These are phyloP conservation scores for Apodemus sylvaticus DNA, from an alignment of 2,113 vertebrate species.

Conservation along the genomic window DNA sequence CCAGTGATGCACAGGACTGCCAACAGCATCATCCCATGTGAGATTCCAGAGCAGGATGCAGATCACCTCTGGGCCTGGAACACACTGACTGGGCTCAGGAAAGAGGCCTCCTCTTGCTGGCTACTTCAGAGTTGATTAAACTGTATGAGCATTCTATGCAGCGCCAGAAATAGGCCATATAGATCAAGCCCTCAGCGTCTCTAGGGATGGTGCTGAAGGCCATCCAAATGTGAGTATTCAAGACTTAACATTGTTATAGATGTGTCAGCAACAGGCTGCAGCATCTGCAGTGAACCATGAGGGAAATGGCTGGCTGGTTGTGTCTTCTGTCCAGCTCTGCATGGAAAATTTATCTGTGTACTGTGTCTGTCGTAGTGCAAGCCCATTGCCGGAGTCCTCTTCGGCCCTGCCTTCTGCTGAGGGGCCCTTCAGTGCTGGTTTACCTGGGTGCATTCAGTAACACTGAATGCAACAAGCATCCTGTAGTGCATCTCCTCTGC, in stretches of 20 bases:
- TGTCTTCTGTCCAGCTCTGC: fast-evolving
- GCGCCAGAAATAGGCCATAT: neutral
- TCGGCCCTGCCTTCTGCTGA: too few relatives aligned
- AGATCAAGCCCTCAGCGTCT: too few relatives aligned
- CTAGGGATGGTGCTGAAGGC: neutral
- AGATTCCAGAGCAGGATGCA: neutral
- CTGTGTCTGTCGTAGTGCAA: too few relatives aligned
- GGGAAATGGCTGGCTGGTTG: neutral
- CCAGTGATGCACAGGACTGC: neutral
- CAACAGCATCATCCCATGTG: fast-evolving
- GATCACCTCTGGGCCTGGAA: neutral
- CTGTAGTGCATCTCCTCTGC: neutral
- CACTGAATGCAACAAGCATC: fast-evolving
- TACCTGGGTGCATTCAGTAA: fast-evolving
- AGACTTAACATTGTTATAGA: fast-evolving
- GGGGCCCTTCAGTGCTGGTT: fast-evolving
- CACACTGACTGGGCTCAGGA: fast-evolving
- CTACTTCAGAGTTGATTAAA: too few relatives aligned
- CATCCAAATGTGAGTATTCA: fast-evolving
- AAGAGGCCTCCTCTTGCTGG: neutral
- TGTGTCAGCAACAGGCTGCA: too few relatives aligned
- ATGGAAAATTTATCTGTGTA: neutral
- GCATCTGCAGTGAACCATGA: fast-evolving
- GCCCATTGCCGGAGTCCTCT: too few relatives aligned
- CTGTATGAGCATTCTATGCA: neutral